phyloP scores from a whole-genome alignment of 2,113 vertebrate genomes.

The Scomber scombrus region DNA sequence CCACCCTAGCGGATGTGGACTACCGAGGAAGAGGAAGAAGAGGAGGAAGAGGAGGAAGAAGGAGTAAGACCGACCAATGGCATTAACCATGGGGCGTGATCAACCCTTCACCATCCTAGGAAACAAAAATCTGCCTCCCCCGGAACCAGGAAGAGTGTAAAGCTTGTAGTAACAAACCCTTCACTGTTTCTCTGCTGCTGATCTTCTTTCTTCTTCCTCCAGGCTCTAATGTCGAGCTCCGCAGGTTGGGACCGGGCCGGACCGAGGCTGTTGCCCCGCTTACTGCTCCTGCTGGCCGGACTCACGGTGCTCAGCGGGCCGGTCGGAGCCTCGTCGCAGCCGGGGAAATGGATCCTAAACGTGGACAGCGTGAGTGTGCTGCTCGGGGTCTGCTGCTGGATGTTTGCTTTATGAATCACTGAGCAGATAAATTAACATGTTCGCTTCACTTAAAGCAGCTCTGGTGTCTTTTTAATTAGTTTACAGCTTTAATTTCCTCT shows the following conservation, averaged over 20 bases:
- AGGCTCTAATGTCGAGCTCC: constrained; percentile 64
- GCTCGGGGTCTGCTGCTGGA: not conserved
- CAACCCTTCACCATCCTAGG: no score
- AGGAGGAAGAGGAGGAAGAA: no score
- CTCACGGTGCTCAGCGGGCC: constrained; percentile 24
- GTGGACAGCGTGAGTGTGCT: constrained; percentile 78
- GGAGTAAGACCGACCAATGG: no score
- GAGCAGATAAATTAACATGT: no score
- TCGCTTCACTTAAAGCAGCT: no score
- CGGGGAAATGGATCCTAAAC: constrained; percentile 79
- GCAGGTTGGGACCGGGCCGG: constrained; percentile 3
- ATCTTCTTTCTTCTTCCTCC: not conserved
- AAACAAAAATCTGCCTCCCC: no score
- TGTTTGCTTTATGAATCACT: no score
- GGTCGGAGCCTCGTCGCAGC: constrained; percentile 72
- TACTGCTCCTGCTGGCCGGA: constrained; percentile 45
- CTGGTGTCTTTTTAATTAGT: no score
- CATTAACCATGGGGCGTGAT: no score
- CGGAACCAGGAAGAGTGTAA: constrained; percentile 52
- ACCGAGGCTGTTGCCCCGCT: not conserved
- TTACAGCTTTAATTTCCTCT: no score
- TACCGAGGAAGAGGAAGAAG: no score
- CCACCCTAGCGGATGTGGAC: no score
- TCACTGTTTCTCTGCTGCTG: not conserved
- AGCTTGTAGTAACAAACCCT: constrained; percentile 21